Evolutionary conservation across 2,888 invertebrate genomes (phyloP).

Genomic region (Odontocolon sp.): DNA sequence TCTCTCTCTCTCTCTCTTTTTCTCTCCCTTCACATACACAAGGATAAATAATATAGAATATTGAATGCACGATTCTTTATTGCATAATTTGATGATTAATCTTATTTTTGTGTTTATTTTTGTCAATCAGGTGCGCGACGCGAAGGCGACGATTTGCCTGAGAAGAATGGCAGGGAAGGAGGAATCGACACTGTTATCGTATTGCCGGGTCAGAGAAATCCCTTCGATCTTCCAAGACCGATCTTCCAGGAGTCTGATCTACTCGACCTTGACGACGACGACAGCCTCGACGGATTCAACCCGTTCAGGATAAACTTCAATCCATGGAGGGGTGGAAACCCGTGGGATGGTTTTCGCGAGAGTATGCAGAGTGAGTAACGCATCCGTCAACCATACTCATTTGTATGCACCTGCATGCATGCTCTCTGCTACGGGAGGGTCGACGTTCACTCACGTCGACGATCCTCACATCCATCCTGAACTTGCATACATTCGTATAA

Average conservation of each 20-base stretch:
- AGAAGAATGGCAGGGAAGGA: conserved; percentile 56
- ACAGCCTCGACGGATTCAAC: conserved; percentile 50
- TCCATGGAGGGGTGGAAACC: conserved; percentile 65
- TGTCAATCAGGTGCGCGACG: conserved; percentile 63
- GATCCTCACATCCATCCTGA: neutral
- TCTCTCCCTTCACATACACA: neutral
- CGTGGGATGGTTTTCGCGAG: conserved; percentile 65
- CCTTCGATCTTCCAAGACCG: conserved; percentile 45
- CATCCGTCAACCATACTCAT: conserved; percentile 6
- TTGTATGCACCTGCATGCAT: conserved; percentile 1
- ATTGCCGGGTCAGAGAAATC: conserved; percentile 60
- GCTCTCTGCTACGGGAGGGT: neutral
- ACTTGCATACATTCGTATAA: conserved; percentile 1
- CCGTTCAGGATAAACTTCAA: conserved; percentile 57
- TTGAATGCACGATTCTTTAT: conserved; percentile 7
- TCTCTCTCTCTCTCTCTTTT: neutral
- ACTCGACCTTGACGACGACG: conserved; percentile 45
- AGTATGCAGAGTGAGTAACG: conserved; percentile 67
- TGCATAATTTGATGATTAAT: conserved; percentile 20
- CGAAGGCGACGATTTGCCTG: conserved; percentile 58
- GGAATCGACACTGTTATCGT: conserved; percentile 68
- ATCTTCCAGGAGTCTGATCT: conserved; percentile 44
- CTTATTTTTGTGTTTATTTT: conserved; percentile 21
- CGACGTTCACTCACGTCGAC: neutral
- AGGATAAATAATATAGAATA: conserved; percentile 16